Evolutionary conservation across 2,888 invertebrate genomes (phyloP), one percentile per base, ranked within the genome.

Genomic region (Anthophora plumipes): DNA sequence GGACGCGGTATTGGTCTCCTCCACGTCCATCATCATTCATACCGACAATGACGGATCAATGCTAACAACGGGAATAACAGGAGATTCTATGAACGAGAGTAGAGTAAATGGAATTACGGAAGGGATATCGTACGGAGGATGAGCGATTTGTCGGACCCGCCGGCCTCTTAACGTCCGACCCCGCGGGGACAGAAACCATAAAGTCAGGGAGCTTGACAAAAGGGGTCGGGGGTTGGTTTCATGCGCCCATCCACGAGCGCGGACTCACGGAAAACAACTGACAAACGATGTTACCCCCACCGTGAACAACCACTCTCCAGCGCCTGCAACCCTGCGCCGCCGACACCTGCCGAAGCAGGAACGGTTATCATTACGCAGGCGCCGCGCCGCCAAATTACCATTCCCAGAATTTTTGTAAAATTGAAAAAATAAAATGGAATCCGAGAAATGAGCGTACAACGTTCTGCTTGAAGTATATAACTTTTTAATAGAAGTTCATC

Each of bases 21-120:
- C 93, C 87, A 92, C 91, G 88, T 93, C 92, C 93, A 93, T 93
- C 92, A 92, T 93, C 86, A 89, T 91, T 92, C 92, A 92, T 92
- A 75, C 89, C 92, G 89, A 89, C 81, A 78, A 80, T 69, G 74
- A 77, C 82, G 69, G 68, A 55, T 83, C 73, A 69, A 76, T 79
- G 63, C 63, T 60, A 85, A 79, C 79, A 81, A 75, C 57, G 68
- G 37, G 63, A 67, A 77, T 69, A 70, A 83, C 67, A 22, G 48
- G 52, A 77, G 59, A 79, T 59, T 82, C 63, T 63, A 64, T 64
- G 46, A 76, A 71, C 75, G 68, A 70, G 74, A 55, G 66, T 46
- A 50, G 67, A 57, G 73, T 75, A 69, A 72, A 67, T 41, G 66
- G 52, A 75, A 70, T 63, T 31, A 31, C 48, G 31, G 70, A 61